Evolutionary conservation across 2,797 vertebrate genomes (phyloP).

Genomic region (Spinus pinus): DNA sequence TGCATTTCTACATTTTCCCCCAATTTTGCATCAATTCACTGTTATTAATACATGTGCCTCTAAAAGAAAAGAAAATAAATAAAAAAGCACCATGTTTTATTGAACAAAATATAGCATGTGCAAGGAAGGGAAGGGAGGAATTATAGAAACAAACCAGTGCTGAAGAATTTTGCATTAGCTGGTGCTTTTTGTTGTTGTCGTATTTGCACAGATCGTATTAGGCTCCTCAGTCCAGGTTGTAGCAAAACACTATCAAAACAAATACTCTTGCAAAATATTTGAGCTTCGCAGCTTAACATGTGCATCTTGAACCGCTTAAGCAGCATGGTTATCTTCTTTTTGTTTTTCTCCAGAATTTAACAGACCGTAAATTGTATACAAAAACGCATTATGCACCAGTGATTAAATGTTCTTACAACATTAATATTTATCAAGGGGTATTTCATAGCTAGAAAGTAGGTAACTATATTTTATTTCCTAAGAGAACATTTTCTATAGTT

Average conservation of each 20-base stretch:
- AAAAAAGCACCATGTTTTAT: constrained; percentile 62
- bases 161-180: constrained; percentile 70
- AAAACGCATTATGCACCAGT: constrained; percentile 79
- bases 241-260: constrained; percentile 76
- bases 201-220: constrained; percentile 74
- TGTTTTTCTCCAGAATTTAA: constrained; percentile 74
- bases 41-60: constrained; percentile 7
- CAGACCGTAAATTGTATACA: constrained; percentile 75
- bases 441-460: constrained; percentile 76
- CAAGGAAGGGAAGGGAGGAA: not conserved
- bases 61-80: constrained; percentile 51
- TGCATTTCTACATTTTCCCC: constrained; percentile 50
- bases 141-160: constrained; percentile 71
- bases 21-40: constrained; percentile 30
- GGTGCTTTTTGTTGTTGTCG: constrained; percentile 53
- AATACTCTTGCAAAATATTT: constrained; percentile 76
- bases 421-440: constrained; percentile 72
- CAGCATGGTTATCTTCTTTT: constrained; percentile 72
- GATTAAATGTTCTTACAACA: constrained; percentile 70
- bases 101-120: constrained; percentile 49
- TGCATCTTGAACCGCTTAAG: constrained; percentile 75
- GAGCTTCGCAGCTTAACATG: constrained; percentile 73
- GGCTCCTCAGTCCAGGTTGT: constrained; percentile 65
- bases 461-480: constrained; percentile 78
- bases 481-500: constrained; percentile 76